Evolutionary conservation across 2,888 invertebrate genomes (phyloP).

Genomic region (Nymphalis polychloros): DNA sequence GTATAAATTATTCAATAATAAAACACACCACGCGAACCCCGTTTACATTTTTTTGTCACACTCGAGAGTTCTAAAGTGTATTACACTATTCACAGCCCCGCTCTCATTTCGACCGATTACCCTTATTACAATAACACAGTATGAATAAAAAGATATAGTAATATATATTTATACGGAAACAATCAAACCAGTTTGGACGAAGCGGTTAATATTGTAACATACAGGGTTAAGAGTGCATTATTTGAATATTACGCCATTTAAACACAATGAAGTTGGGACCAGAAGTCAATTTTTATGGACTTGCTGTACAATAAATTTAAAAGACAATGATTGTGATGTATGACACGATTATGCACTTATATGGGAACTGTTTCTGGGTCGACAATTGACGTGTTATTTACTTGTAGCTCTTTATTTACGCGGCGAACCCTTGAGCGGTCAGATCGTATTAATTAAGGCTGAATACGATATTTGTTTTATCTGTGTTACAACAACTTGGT

Average conservation of each 20-base stretch:
- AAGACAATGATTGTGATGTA: slow-evolving; percentile 43
- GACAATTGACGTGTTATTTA: slow-evolving; percentile 42
- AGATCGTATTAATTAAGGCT: not conserved
- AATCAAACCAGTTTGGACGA: slow-evolving; percentile 43
- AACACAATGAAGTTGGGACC: slow-evolving; percentile 54
- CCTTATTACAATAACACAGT: slow-evolving; percentile 38
- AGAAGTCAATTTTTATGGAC: slow-evolving; percentile 49
- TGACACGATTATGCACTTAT: slow-evolving; percentile 41
- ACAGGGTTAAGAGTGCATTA: slow-evolving; percentile 51
- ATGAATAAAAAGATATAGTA: slow-evolving; percentile 10
- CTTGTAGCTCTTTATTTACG: slow-evolving; percentile 23
- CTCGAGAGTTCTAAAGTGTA: not conserved
- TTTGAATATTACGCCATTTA: slow-evolving; percentile 64
- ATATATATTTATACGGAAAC: slow-evolving; percentile 18
- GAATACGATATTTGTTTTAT: slow-evolving; percentile 16
- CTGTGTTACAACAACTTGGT: not conserved
- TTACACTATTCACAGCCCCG: slow-evolving; percentile 16
- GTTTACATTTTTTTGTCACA: slow-evolving; percentile 2
- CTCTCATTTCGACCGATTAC: slow-evolving; percentile 40
- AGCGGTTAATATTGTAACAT: slow-evolving; percentile 26
- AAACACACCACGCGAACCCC: not conserved
- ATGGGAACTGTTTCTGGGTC: slow-evolving; percentile 42
- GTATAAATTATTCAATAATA: not conserved
- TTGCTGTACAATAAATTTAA: slow-evolving; percentile 44
- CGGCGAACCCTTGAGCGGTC: slow-evolving; percentile 3